phyloP scores from a whole-genome alignment of 2,113 vertebrate genomes.

The Arvicanthis niloticus region DNA sequence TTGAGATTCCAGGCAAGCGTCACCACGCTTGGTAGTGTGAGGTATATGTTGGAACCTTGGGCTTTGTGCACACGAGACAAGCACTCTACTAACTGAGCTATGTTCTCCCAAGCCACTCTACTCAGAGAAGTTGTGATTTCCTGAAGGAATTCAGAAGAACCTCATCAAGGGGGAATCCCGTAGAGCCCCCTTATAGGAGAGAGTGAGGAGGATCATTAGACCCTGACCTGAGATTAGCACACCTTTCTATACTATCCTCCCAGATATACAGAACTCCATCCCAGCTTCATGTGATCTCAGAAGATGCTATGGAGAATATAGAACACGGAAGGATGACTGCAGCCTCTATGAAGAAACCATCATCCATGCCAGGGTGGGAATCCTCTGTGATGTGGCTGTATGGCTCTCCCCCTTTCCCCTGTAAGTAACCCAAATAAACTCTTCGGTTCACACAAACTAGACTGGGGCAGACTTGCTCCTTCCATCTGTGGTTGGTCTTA shows the following conservation, averaged over 20 bases:
- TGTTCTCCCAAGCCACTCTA: neutral
- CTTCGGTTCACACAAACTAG: neutral
- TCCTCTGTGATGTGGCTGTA: neutral
- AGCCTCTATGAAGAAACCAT: too few species aligned
- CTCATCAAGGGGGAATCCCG: neutral
- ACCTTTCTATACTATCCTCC: neutral
- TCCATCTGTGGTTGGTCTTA: neutral
- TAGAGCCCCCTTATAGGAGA: neutral
- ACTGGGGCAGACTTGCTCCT: neutral
- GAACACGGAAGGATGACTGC: neutral
- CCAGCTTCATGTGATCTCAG: neutral
- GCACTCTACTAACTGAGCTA: neutral
- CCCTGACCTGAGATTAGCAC: neutral
- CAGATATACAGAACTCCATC: neutral
- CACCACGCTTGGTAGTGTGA: too few species aligned
- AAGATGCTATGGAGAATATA: neutral
- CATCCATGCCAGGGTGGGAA: neutral
- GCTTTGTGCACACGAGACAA: neutral
- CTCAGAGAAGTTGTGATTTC: neutral
- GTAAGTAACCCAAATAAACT: too few species aligned
- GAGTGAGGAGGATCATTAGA: neutral
- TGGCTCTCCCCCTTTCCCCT: neutral
- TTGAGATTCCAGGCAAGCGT: neutral
- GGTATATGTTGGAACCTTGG: neutral
- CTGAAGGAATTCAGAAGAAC: neutral